A percentile compares a stretch with the other conserved stretches of the same genome.
Evolutionary conservation across 2,797 vertebrate species (phyloP).

Genomic region (Craterocephalus amniculus): DNA sequence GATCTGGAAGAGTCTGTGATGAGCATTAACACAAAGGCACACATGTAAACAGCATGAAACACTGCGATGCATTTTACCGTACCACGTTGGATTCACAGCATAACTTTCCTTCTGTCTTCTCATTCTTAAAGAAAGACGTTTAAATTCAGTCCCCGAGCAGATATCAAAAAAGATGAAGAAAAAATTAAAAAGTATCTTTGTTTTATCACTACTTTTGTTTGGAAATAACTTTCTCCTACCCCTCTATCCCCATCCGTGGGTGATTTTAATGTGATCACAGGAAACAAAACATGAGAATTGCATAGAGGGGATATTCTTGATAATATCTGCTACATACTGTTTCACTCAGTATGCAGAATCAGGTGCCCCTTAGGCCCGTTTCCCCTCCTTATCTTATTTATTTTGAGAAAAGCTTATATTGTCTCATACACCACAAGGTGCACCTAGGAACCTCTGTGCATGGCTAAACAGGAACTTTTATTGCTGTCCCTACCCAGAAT

Average conservation of each 20-base stretch:
- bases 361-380: slow-evolving; percentile 53
- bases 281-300: slow-evolving; percentile 65
- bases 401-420: slow-evolving; percentile 75
- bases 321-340: slow-evolving; percentile 70
- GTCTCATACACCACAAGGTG: slow-evolving; percentile 65
- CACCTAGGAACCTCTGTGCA: slow-evolving; percentile 69
- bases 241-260: slow-evolving; percentile 32
- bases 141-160: slow-evolving; percentile 27
- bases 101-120: neutral
- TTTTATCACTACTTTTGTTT: slow-evolving; percentile 42
- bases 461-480: slow-evolving; percentile 79
- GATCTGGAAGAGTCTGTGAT: slow-evolving; percentile 52
- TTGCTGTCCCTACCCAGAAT: slow-evolving; percentile 78
- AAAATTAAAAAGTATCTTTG: slow-evolving; percentile 40
- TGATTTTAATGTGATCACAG: slow-evolving; percentile 52
- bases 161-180: slow-evolving; percentile 4
- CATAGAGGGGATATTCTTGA: slow-evolving; percentile 64
- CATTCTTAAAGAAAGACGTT: slow-evolving; percentile 18
- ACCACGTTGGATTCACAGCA: slow-evolving; percentile 9
- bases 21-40: slow-evolving; percentile 48
- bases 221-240: slow-evolving; percentile 32
- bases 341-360: slow-evolving; percentile 65
- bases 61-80: slow-evolving; percentile 30
- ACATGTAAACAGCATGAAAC: slow-evolving; percentile 46
- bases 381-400: slow-evolving; percentile 71